Evolutionary conservation across 2,797 vertebrate species (phyloP), one percentile per base, ranked within the genome.

Genomic region (Pempheris klunzingeri): DNA sequence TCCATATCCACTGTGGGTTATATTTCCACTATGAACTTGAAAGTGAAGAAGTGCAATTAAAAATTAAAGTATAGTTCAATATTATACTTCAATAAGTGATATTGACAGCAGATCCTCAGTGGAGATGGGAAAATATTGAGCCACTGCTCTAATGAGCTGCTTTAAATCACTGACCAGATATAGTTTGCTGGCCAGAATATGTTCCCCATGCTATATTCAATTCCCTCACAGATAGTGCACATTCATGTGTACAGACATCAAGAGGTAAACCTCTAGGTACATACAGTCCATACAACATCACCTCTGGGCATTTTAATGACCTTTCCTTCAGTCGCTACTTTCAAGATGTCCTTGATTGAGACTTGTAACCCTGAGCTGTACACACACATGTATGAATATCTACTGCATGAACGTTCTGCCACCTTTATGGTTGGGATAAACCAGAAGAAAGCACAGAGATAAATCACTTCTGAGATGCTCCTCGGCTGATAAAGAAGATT

Each of bases 141-240:
- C 76, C 34, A 0, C 39, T 62, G 44, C 11, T 11, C 32, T 67
- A 76, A 71, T 75, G 63, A 76, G 67, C 57, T 59, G 38, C 39
- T 75, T 70, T 53, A 58, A 62, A 44, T 68, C 34, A 47, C 2
- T 36, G 2, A 36, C 13, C 15, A 13, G 8, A 44, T 26, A 7
- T 13, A 17, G 10, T 54, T 7, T 36, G 2, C 7, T 17, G 38
- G 6, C 4, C 12, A 39, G 24, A 17, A 70, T 28, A 65, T n/a
- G n/a, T 26, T 36, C 8, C 20, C 32, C 36, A 20, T 30, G 0
- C 1, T 43, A 28, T 55, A 34, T 54, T 63, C 0, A 41, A 17
- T 20, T 24, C 18, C 10, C 5, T 46, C 52, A 47, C 7, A 24
- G 52, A 8, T 11, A 24, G 13, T 13, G 22, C 8, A 32, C 9